Base-by-base conservation (phyloP, 1,140 invertebrate genomes). In the Drosophila tropicalis region DNA sequence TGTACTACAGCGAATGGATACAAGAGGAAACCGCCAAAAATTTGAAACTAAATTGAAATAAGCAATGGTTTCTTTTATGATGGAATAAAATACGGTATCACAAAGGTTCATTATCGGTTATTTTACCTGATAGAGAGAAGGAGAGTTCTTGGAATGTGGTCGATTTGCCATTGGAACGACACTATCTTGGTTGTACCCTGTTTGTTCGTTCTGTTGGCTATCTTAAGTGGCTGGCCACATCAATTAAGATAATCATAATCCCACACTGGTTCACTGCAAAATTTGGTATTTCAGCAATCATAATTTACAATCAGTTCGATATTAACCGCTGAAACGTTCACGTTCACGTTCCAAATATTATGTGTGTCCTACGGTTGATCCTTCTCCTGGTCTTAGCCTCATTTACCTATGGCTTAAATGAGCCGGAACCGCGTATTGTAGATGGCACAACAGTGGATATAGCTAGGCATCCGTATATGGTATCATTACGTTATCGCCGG, bases 401-500 rank as follows among this genome's bases (percentile, higher is more conserved):
- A 25, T 10, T 19, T 13, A 0, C 17, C 13, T 36, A 63, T 29
- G 44, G 5, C 1, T 19, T 29, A 2, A 54, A 9, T 0, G 40
- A 70, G 5, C 66, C 77, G 0, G 69, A 84, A 9, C 47, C 7
- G 7, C 70, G 76, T 10, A 91, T 91, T 40, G 63, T 91, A 7
- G 75, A 75, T 63, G 90, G 90, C 15, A n/a, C 54, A 4, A 25
- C 65, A 0, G 84, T 91, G 47, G 81, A 91, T n/a, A 76, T 86
- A 25, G 64, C 71, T 4, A 80, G 87, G 10, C 84, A 91, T 86
- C 90, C 90, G 1, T 91, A 90, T 25, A 47, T 75, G 0, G 81
- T 84, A 2, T 91, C 90, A 1, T 58, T 91, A 39, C 76, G 90
- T 7, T 86, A 81, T 60, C 73, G 79, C 2, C 70, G 47, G 10